Evolutionary conservation across 1,140 invertebrate genomes (phyloP), one percentile per base, ranked within the genome.

Genomic region (Zaprionus taronus): DNA sequence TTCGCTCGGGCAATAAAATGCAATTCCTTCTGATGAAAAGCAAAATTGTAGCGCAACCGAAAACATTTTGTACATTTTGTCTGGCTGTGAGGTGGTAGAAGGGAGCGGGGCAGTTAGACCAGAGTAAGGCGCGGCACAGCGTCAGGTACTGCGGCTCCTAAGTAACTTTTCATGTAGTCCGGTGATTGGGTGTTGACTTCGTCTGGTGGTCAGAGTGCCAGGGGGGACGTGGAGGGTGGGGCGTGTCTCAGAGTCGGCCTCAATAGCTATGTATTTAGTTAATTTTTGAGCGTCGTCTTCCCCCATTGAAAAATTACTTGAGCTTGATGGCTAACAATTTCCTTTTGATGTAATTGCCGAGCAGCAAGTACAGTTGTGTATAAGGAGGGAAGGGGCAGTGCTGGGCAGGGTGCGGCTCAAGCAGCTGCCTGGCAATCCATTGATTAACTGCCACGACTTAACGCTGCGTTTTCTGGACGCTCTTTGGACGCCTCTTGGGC

Each of bases 271-370:
- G 83, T 80, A 80, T 87, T 87, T 80, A 87, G 83, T 86, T 86
- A 87, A 86, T 86, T 86, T 86, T 86, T 74, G 67, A 83, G 68
- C 71, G 71, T 80, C 73, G 61, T 51, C 62, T 26, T n/a, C 28
- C 15, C 70, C 79, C 82, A 72, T 79, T 80, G 83, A 82, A 83
- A 87, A 83, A 87, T 87, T 70, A 70, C 83, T 72, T 68, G 83
- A 80, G 64, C 63, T 65, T 36, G 51, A 51, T 38, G 55, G 77
- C 73, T 56, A 72, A 72, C 83, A 72, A 61, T 83, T 86, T 87
- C 66, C 83, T 89, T 87, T 87, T 87, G 83, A 87, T 83, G 83
- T 87, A 87, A 87, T 83, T 87, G 80, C 73, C 81, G 64, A 60
- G 71, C 53, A 66, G 63, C 38, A 34, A 15, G n/a, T 26, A n/a